Evolutionary conservation across 1,140 invertebrate genomes (phyloP), one percentile per base, ranked within the genome.

Genomic region (Ips typographus): DNA sequence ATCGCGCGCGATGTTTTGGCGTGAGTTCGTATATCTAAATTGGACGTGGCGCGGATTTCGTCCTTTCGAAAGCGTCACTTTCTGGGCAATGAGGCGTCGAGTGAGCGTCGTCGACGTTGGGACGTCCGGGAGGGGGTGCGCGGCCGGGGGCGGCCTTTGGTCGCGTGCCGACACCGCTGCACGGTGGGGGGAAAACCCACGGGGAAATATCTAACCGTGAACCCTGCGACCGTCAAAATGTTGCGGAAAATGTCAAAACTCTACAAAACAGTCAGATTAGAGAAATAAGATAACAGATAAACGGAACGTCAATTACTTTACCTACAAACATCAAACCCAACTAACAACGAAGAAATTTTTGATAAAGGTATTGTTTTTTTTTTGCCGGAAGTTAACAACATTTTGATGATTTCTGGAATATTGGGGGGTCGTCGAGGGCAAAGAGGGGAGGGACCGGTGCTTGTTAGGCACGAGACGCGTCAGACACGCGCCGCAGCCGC

Each of bases 161-260:
- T 80, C 78, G 78, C 78, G 78, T 80, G 78, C 78, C 78, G 78
- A 79, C 77, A 80, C 77, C 77, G 74, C 77, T 77, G 78, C 77
- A 77, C 76, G 76, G 75, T 74, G 73, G 57, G n/a, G 52, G 68
- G 67, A 71, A 22, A 49, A 53, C 47, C 37, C 69, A 61, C 44
- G 67, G 70, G 74, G 73, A 74, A 71, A 68, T 71, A 62, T 47
- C n/a, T 47, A 67, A 39, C 55, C 59, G 65, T 59, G 65, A 67
- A 58, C 44, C 40, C 65, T 59, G 65, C 8, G 56, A 51, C 4
- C 41, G 5, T 49, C 55, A 67, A 67, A 68, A 68, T 68, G 65
- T 68, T 61, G 41, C 41, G 1, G 53, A 59, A n/a, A 59, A n/a
- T 56, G 5, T 22, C 22, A 22, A 22, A 22, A 22, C 22, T 22